Evolutionary conservation across 2,797 vertebrate genomes (phyloP).

Genomic region (Urophycis tenuis): DNA sequence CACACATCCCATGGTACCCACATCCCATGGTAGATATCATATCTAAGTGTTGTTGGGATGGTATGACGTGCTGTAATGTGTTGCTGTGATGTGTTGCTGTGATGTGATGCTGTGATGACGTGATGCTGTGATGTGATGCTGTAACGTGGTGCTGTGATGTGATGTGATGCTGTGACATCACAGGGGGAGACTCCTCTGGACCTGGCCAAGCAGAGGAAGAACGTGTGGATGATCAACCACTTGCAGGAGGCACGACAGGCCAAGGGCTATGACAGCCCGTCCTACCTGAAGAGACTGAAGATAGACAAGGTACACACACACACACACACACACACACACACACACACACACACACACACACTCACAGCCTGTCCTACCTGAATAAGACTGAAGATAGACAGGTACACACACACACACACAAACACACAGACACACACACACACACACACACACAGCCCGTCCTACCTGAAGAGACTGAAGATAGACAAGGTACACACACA

Average conservation of each 20-base stretch:
- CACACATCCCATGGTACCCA: too few species aligned
- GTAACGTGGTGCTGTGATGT: too few species aligned
- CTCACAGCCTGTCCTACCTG: constrained; percentile 35
- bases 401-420: too few species aligned
- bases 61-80: too few species aligned
- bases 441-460: too few species aligned
- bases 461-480: constrained; percentile 93
- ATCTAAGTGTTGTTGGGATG: too few species aligned
- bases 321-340: neutral
- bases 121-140: neutral
- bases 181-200: constrained; percentile 97
- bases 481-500: constrained; percentile 86
- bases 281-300: constrained; percentile 93
- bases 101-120: neutral
- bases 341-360: too few species aligned
- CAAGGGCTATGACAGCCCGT: constrained; percentile 96
- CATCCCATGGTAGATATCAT: too few species aligned
- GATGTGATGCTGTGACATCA: neutral
- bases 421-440: too few species aligned
- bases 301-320: constrained; percentile 86
- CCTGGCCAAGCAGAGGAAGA: constrained; percentile 97
- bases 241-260: constrained; percentile 96
- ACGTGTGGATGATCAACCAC: constrained; percentile 99
- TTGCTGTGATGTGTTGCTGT: too few species aligned
- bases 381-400: constrained; percentile 61